A percentile compares a stretch with the other conserved stretches of the same genome.
These are phyloP conservation scores for Quadroppia sp. DNA, from an alignment of 2,888 invertebrate species.

Conservation along the genomic window DNA sequence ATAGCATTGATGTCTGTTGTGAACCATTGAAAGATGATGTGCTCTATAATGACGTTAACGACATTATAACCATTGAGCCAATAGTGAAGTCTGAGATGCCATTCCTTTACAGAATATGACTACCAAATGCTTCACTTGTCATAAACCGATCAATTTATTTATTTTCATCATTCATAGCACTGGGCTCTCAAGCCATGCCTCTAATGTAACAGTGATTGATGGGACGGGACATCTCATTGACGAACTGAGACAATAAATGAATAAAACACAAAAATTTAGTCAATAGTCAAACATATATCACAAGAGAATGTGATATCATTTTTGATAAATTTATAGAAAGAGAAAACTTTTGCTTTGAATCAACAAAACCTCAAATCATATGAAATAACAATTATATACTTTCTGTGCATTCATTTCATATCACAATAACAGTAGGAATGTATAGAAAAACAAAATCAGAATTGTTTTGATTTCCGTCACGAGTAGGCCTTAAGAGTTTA, in stretches of 20 bases:
- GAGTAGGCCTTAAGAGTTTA: neutral
- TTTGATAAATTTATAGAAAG: no score
- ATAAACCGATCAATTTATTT: slow-evolving; percentile 32
- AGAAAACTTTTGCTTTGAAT: neutral
- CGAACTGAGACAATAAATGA: neutral
- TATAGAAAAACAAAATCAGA: neutral
- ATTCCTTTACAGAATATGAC: neutral
- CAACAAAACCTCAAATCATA: neutral
- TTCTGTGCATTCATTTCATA: neutral
- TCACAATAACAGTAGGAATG: neutral
- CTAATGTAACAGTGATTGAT: slow-evolving; percentile 31
- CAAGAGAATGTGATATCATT: neutral
- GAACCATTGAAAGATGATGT: slow-evolving; percentile 22
- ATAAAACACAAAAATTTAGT: slow-evolving; percentile 13
- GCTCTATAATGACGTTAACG: slow-evolving; percentile 23
- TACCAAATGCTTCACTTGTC: slow-evolving; percentile 23
- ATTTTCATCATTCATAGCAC: slow-evolving; percentile 5
- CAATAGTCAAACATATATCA: neutral
- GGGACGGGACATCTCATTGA: slow-evolving; percentile 17
- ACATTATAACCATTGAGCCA: slow-evolving; percentile 29
- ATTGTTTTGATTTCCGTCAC: slow-evolving; percentile 27
- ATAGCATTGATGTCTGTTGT: neutral
- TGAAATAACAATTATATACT: neutral
- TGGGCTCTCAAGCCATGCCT: neutral
- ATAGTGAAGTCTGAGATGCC: slow-evolving; percentile 4